Evolutionary conservation across 2,113 vertebrate genomes (phyloP).

Genomic region (Alligator mississippiensis): DNA sequence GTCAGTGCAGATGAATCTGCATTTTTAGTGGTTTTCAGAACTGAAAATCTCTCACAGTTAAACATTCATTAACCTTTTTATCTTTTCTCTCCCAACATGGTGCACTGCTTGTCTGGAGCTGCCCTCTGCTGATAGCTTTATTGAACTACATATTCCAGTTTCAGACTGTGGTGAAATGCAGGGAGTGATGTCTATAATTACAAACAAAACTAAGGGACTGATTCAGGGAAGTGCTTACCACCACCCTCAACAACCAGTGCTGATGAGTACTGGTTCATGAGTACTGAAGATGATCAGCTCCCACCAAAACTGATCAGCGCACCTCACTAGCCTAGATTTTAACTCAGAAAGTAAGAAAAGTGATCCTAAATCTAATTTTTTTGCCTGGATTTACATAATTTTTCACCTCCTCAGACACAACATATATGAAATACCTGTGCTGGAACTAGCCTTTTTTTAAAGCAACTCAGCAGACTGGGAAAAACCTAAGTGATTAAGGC

Average conservation of each 20-base stretch:
- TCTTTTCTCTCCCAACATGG: background rate
- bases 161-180: background rate
- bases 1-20: background rate
- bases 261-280: background rate
- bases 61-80: background rate
- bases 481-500: too few species aligned
- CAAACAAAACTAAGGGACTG: background rate
- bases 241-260: background rate
- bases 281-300: background rate
- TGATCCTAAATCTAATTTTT: background rate
- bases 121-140: slow-evolving; percentile 63
- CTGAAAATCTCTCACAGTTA: background rate
- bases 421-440: background rate
- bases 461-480: too few species aligned
- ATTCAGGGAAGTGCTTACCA: background rate
- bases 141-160: slow-evolving; percentile 35
- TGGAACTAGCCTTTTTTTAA: background rate
- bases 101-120: slow-evolving; percentile 59
- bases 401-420: too few species aligned
- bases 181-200: too few species aligned
- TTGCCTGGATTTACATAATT: background rate
- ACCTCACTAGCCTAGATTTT: background rate
- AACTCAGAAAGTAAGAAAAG: background rate
- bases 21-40: background rate
- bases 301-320: background rate